A percentile compares a stretch with the other conserved stretches of the same genome.
These are phyloP conservation scores for Plecotus auritus DNA, from an alignment of 2,113 vertebrate species.

Conservation along the genomic window DNA sequence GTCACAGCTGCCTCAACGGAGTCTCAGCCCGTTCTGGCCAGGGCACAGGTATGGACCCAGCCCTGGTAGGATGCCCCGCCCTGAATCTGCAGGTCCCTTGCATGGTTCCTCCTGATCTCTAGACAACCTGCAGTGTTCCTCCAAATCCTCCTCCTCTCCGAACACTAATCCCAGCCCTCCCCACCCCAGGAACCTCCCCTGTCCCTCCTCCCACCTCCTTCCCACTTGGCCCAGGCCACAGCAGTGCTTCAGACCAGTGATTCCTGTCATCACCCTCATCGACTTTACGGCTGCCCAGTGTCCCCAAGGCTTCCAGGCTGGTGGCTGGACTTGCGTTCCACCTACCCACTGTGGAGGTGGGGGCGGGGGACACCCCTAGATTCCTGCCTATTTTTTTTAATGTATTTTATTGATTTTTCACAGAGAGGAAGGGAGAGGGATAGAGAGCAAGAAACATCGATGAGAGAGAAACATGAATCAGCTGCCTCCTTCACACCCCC, in stretches of 20 bases:
- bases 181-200: not conserved
- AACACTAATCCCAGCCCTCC: not conserved
- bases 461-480: too few relatives aligned
- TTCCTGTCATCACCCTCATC: not conserved
- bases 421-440: too few relatives aligned
- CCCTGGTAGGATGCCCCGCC: not conserved
- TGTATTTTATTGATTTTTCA: too few relatives aligned
- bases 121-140: not conserved
- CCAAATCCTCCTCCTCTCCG: not conserved
- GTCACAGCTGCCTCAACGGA: not conserved
- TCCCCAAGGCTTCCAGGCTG: not conserved
- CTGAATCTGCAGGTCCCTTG: not conserved
- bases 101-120: not conserved
- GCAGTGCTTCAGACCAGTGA: not conserved
- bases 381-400: not conserved
- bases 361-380: fast-evolving
- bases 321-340: not conserved
- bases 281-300: not conserved
- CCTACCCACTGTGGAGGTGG: fast-evolving
- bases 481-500: too few relatives aligned
- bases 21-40: not conserved
- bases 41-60: not conserved
- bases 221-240: too few relatives aligned
- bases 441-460: too few relatives aligned
- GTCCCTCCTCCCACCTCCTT: fast-evolving